These are phyloP conservation scores for Ginglymostoma cirratum DNA, from an alignment of 2,113 vertebrate genomes.

Conservation along the genomic window DNA sequence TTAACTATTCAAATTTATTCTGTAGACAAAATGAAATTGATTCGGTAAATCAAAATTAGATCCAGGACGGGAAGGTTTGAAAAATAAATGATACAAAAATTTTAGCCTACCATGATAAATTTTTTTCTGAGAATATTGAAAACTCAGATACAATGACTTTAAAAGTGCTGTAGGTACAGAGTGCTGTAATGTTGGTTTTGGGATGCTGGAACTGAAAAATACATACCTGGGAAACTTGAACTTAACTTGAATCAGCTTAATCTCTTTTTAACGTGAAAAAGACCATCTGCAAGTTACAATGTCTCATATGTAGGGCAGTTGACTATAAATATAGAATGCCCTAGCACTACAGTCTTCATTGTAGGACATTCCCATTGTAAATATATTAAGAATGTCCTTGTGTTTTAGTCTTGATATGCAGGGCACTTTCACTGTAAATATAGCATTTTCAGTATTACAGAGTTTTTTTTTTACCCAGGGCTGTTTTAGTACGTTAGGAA, in stretches of 20 bases:
- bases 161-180: not conserved
- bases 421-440: not conserved
- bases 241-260: not conserved
- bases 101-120: not conserved
- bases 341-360: constrained; percentile 2
- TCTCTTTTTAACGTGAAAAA: not conserved
- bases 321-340: constrained; percentile 22
- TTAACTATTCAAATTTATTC: not conserved
- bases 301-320: constrained; percentile 19
- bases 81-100: not conserved
- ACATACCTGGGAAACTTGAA: not conserved
- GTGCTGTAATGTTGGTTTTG: not conserved
- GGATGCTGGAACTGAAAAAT: not conserved
- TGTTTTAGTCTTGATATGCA: not conserved
- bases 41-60: not conserved
- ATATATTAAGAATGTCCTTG: constrained; percentile 5
- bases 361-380: constrained; percentile 19
- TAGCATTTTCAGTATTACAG: not conserved
- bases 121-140: not conserved
- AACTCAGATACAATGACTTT: not conserved
- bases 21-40: not conserved
- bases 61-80: not conserved
- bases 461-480: not conserved
- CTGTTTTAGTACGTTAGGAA: not conserved
- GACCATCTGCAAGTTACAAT: not conserved